Base-by-base conservation (phyloP, 1,140 invertebrate species). In the Glomeris maerens region DNA sequence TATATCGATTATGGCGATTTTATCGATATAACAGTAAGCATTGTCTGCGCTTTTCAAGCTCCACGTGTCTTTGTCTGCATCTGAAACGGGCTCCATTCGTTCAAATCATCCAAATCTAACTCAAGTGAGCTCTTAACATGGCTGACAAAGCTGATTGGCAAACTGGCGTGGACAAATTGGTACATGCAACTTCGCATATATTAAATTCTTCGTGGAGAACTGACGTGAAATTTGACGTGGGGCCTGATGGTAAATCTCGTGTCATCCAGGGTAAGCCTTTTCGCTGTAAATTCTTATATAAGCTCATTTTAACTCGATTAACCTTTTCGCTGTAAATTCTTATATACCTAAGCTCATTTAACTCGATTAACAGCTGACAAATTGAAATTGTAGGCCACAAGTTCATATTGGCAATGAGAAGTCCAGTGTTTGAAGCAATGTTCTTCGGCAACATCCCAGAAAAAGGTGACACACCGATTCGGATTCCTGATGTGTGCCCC, bases 381-480 rank as follows among this genome's bases (percentile, higher is more conserved):
- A n/a, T n/a, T n/a, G n/a, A 42, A 21, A 25, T 42, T 4, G 17
- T n/a, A 45, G 82, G 78, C 0, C 85, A 90, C 61, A 86, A 86
- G 62, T 63, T 88, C 23, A 75, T 89, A 29, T 65, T 89, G 38
- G 82, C 83, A 0, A 86, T 85, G 80, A 78, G 81, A 0, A 86
- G 83, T 57, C 84, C 84, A 7, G 84, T 86, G 1, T 84, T 74
- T 74, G 84, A 75, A 72, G 81, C 73, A 56, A 84, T 69, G 85
- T 86, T 87, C 72, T 88, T 69, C 73, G 79, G 74, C 60, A 79
- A 61, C 62, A 78, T 72, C 72, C 78, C 75, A 59, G 81, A 67
- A 69, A 83, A 74, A 56, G 72, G 76, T 47, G 75, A 78, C 56
- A 55, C 55, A 27, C 78, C 79, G 0, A 84, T 89, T 54, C 72